Evolutionary conservation across 2,113 vertebrate species (phyloP).

Genomic region (Canis aureus): DNA sequence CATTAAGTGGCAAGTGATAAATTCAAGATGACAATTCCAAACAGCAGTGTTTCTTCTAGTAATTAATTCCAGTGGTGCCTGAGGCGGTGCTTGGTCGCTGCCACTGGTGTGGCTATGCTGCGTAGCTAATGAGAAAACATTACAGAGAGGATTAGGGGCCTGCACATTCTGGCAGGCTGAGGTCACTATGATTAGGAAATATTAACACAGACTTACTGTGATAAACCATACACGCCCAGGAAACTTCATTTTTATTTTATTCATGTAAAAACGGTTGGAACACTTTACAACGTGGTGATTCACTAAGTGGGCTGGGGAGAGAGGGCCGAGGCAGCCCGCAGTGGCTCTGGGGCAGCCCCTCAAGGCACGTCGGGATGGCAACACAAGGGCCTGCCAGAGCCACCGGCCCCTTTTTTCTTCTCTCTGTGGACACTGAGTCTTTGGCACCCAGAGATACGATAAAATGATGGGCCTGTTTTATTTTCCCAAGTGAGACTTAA

Average conservation of each 20-base stretch:
- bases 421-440: neutral
- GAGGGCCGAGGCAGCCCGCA: neutral
- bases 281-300: constrained; percentile 72
- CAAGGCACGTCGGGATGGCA: neutral
- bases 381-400: neutral
- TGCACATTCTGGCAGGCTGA: constrained; percentile 89
- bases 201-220: constrained; percentile 85
- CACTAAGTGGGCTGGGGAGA: constrained; percentile 16
- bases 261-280: constrained; percentile 62
- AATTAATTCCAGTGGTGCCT: constrained; percentile 99
- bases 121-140: constrained; percentile 96
- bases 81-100: constrained; percentile 90
- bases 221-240: constrained; percentile 85
- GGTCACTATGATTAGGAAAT: constrained; percentile 89
- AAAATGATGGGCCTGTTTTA: neutral
- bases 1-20: constrained; percentile 99
- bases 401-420: neutral
- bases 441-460: neutral
- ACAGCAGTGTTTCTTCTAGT: constrained; percentile 97
- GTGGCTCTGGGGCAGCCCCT: neutral
- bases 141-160: constrained; percentile 93
- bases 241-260: constrained; percentile 84
- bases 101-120: constrained; percentile 94
- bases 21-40: constrained; percentile 99
- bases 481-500: constrained; percentile 27